phyloP scores from a whole-genome alignment of 2,888 invertebrate genomes.

The Pterostichus niger region DNA sequence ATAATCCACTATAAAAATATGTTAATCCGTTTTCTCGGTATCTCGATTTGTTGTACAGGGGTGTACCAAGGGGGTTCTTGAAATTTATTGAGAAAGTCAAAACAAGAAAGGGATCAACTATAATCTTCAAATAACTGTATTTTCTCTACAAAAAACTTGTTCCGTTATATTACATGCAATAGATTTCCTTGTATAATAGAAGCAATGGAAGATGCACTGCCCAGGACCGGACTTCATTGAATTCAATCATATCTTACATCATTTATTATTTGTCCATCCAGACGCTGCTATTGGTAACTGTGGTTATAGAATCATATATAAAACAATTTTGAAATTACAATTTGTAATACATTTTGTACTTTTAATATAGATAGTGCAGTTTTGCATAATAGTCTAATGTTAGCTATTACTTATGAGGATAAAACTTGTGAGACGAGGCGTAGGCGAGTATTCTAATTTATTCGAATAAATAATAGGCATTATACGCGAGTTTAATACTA shows the following conservation, averaged over 20 bases:
- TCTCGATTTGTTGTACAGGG: slow-evolving; percentile 37
- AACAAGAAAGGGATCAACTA: slow-evolving; percentile 19
- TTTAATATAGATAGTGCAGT: too few relatives aligned
- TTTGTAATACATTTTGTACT: too few relatives aligned
- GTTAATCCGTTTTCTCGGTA: slow-evolving; percentile 61
- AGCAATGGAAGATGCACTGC: not conserved
- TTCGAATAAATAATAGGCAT: too few relatives aligned
- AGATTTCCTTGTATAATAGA: slow-evolving; percentile 26
- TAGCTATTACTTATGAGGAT: too few relatives aligned
- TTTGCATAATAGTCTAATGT: too few relatives aligned
- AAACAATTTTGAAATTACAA: too few relatives aligned
- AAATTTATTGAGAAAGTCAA: slow-evolving; percentile 45
- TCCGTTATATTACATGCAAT: slow-evolving; percentile 4
- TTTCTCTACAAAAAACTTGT: slow-evolving; percentile 22
- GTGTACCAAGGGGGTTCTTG: slow-evolving; percentile 2
- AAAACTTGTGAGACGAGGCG: too few relatives aligned
- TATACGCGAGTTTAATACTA: too few relatives aligned
- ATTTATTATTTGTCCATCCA: too few relatives aligned
- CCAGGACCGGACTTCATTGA: not conserved
- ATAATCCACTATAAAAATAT: slow-evolving; percentile 65
- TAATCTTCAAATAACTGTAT: slow-evolving; percentile 15
- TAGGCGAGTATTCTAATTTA: too few relatives aligned
- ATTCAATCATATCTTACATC: not conserved
- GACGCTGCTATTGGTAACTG: too few relatives aligned
- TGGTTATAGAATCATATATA: too few relatives aligned